Base-by-base conservation (phyloP, 2,888 invertebrate genomes). In the Apocheima hispidaria region DNA sequence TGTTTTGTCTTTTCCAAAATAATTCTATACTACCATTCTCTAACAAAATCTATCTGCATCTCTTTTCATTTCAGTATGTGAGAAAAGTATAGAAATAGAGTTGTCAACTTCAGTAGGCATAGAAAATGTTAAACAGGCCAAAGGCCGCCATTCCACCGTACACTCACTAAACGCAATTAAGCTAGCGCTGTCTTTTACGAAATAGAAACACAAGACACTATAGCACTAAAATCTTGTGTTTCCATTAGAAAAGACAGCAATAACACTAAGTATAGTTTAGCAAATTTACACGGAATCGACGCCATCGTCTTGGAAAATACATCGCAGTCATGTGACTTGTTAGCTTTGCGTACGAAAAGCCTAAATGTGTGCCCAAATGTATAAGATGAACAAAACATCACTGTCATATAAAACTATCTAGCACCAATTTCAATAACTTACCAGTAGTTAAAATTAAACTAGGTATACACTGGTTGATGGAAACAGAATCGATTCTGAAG, bases 341-440 rank as follows among this genome's bases (percentile, higher is more conserved):
- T 20, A 20, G n/a, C n/a, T 21, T 18, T 2, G 51, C 41, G 38
- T 51, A 40, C 51, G 41, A 40, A 51, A 28, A 30, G 20, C 28
- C 20, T n/a, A 16, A 18, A 60, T 54, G 20, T 53, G 23, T 44
- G 4, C 38, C 21, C 20, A 50, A 49, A 53, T 2, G 7, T 35
- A 20, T 35, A 49, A 30, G 23, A 50, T 43, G 53, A 75, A 77
- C 63, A 69, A 70, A 81, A 78, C 62, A 69, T 77, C 78, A 81
- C 81, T 83, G 84, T 79, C 62, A 73, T 78, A 75, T 75, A 75
- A 41, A 46, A 77, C 79, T 77, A 83, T 73, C 78, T 87, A 87
- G 86, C 87, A 87, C 87, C 86, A 80, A 83, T 84, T 84, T 78
- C 72, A 83, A 77, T 81, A 83, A 86, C 78, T 77, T 84, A 82